Evolutionary conservation across 2,797 vertebrate species (phyloP).

Genomic region (Nannoperca australis): DNA sequence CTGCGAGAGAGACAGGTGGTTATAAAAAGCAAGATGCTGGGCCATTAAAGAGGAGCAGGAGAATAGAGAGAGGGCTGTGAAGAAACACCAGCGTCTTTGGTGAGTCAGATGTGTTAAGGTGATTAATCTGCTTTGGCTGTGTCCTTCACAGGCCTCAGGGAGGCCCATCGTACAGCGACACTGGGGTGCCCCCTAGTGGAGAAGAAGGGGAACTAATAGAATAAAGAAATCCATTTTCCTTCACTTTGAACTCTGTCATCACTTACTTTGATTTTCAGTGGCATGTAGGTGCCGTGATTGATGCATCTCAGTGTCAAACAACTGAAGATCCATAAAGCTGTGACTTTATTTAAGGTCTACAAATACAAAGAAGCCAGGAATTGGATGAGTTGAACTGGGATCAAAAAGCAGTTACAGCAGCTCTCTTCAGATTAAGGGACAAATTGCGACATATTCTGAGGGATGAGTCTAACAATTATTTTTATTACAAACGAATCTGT

Average conservation of each 20-base stretch:
- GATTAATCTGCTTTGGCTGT: slow-evolving; percentile 75
- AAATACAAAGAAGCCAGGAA: neutral
- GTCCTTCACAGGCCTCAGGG: slow-evolving; percentile 69
- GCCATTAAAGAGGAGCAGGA: slow-evolving; percentile 62
- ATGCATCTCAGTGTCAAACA: slow-evolving; percentile 12
- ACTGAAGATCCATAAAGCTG: slow-evolving; percentile 1
- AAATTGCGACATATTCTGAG: neutral
- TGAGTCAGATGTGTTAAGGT: slow-evolving; percentile 81
- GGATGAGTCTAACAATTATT: neutral
- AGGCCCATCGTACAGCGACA: neutral
- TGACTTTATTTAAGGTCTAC: slow-evolving; percentile 11
- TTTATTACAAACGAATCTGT: too few species aligned
- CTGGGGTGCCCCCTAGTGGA: slow-evolving; percentile 69
- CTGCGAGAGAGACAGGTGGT: slow-evolving; percentile 55
- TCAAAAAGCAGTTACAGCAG: neutral
- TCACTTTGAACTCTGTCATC: slow-evolving; percentile 19
- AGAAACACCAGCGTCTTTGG: slow-evolving; percentile 73
- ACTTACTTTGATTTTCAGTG: slow-evolving; percentile 18
- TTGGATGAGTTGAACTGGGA: too few species aligned
- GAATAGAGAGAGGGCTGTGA: slow-evolving; percentile 58
- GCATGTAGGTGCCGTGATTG: slow-evolving; percentile 4
- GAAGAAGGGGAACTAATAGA: neutral
- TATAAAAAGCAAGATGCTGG: slow-evolving; percentile 64
- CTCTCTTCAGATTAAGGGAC: neutral
- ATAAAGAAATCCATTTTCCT: neutral